These are phyloP conservation scores for Coptodon rendalli DNA, from an alignment of 2,113 vertebrate species.

Conservation along the genomic window DNA sequence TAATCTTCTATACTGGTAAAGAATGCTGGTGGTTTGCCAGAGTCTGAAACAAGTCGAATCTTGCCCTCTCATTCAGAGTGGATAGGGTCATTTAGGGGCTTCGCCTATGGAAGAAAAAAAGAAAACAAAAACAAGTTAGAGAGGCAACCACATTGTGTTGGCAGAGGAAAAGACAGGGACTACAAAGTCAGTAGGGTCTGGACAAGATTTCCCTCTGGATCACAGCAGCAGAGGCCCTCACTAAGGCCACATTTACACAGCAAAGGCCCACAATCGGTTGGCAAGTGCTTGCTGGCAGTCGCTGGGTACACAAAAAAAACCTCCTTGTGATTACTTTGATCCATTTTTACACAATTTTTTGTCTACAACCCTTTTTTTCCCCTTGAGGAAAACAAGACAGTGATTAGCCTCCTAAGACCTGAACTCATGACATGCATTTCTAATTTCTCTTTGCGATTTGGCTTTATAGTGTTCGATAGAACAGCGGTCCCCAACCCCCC, in stretches of 20 bases:
- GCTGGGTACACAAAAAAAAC: neutral
- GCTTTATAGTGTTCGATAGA: neutral
- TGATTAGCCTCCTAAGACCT: neutral
- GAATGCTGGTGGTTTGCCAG: conserved; percentile 34
- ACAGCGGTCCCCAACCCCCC: neutral
- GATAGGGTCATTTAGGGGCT: neutral
- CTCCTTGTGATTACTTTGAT: neutral
- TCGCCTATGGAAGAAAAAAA: neutral
- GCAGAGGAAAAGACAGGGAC: neutral
- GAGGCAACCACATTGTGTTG: neutral
- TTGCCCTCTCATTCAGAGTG: neutral
- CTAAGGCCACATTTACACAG: neutral
- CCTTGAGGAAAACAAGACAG: neutral
- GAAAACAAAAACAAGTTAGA: neutral
- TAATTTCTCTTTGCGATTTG: neutral
- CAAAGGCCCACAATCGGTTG: neutral
- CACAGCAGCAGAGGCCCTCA: neutral
- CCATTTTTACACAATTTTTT: neutral
- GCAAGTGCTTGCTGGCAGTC: neutral
- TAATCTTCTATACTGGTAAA: neutral
- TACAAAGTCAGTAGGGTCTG: neutral
- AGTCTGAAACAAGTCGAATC: neutral
- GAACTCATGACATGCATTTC: neutral
- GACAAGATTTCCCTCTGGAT: neutral
- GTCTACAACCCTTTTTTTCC: neutral